These are phyloP conservation scores for Sebastes wilsoni DNA, from an alignment of 2,797 vertebrate genomes.

Conservation along the genomic window DNA sequence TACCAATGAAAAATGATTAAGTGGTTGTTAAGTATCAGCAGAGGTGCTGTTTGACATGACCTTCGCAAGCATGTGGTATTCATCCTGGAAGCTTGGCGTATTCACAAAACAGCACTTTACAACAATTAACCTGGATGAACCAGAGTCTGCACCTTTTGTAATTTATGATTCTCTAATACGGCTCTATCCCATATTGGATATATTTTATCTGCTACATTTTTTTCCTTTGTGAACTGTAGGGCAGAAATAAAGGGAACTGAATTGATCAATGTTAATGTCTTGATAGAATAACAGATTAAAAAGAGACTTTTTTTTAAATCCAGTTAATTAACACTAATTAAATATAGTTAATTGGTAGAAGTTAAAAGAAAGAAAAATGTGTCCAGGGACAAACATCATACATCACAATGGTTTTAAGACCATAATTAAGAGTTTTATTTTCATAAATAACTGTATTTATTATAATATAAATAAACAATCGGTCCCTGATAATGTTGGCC, in stretches of 20 bases:
- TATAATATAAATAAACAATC: too few species aligned
- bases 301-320: background rate
- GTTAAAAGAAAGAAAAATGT: background rate
- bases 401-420: too few species aligned
- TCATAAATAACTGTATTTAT: too few species aligned
- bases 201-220: background rate
- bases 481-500: too few species aligned
- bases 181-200: background rate
- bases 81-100: background rate
- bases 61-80: background rate
- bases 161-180: background rate
- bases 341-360: background rate
- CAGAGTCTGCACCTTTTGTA: background rate
- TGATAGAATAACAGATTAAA: background rate
- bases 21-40: background rate
- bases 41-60: background rate
- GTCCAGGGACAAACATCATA: too few species aligned
- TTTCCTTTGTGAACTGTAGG: background rate
- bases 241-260: background rate
- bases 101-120: slow-evolving; percentile 17
- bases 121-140: slow-evolving; percentile 3
- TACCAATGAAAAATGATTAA: background rate
- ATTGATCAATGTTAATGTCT: background rate
- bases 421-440: too few species aligned
- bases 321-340: background rate